Evolutionary conservation across 2,797 vertebrate genomes (phyloP).

Genomic region (Characodon lateralis): DNA sequence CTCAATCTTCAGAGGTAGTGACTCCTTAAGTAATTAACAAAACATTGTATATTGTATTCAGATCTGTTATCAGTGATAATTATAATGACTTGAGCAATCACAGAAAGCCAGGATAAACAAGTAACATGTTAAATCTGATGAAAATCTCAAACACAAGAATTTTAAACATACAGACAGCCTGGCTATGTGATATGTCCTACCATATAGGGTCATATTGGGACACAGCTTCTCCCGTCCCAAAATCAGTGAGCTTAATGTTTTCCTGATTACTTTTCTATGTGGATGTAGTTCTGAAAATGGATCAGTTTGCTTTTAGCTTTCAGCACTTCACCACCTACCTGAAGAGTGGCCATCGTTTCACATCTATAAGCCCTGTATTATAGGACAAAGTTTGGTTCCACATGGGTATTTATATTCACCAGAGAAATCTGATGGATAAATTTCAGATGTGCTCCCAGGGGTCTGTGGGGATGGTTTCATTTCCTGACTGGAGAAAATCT

Average conservation of each 20-base stretch:
- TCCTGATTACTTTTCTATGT: slow-evolving; percentile 66
- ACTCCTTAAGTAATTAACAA: too few species aligned
- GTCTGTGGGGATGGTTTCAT: slow-evolving; percentile 65
- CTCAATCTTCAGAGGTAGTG: too few species aligned
- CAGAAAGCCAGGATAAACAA: too few species aligned
- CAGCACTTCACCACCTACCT: slow-evolving; percentile 54
- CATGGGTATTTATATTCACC: slow-evolving; percentile 72
- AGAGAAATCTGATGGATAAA: slow-evolving; percentile 76
- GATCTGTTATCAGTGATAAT: too few species aligned
- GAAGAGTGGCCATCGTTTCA: slow-evolving; percentile 55
- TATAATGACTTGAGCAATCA: too few species aligned
- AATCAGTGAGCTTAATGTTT: slow-evolving; percentile 63
- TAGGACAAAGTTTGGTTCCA: slow-evolving; percentile 64
- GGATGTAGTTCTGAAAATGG: slow-evolving; percentile 50
- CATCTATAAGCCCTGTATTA: slow-evolving; percentile 58
- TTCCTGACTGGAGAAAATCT: slow-evolving; percentile 49
- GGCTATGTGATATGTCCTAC: neutral
- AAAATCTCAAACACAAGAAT: too few species aligned
- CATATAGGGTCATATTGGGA: slow-evolving; percentile 13
- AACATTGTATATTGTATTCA: too few species aligned
- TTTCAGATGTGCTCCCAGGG: slow-evolving; percentile 70
- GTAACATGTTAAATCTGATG: too few species aligned
- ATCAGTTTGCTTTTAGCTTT: slow-evolving; percentile 24
- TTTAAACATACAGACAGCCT: neutral
- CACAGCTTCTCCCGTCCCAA: slow-evolving; percentile 30